Evolutionary conservation across 2,797 vertebrate genomes (phyloP), one percentile per base, ranked within the genome.

Genomic region (Pyrocephalus nanus): DNA sequence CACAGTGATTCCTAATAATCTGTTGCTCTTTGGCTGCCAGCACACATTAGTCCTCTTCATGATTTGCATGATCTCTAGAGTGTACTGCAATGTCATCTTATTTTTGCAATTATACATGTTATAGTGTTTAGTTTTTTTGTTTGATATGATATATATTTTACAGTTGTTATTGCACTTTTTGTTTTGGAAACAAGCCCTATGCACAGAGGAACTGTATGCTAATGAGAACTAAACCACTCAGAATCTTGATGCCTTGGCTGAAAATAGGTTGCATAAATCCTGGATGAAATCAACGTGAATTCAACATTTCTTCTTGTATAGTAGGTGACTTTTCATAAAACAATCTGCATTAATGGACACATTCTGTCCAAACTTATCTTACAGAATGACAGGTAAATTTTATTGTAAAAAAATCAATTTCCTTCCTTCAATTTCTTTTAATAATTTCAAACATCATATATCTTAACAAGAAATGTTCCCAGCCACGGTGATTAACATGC

Each of bases 381-480:
- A 65, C 36, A 96, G 83, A 92, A 87, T 89, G 94, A 95, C 81
- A 97, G 93, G 90, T 86, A 97, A 96, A 96, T 96, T 97, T 97
- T 96, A 84, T 90, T 79, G 55, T 43, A 58, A 86, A 94, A 96
- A 96, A 97, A 96, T 93, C 71, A 95, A 96, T 97, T 96, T 93
- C 47, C 54, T 79, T 96, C 62, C 93, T 96, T 97, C 72, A 90
- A 15, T 97, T 97, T 97, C 96, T 97, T 95, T 96, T 93, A 96
- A 97, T 91, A 93, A 88, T 85, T 87, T 95, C 38, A 45, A 93
- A 91, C 94, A 94, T 92, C 65, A 34, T 96, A 76, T 96, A 95
- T 97, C 92, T 96, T 96, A 90, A 96, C 32, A 88, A 74, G 84
- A 79, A 96, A 47, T 90, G 48, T 95, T 96, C 92, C 42, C 51